phyloP scores from a whole-genome alignment of 2,888 invertebrate genomes.

The Unio delphinus region DNA sequence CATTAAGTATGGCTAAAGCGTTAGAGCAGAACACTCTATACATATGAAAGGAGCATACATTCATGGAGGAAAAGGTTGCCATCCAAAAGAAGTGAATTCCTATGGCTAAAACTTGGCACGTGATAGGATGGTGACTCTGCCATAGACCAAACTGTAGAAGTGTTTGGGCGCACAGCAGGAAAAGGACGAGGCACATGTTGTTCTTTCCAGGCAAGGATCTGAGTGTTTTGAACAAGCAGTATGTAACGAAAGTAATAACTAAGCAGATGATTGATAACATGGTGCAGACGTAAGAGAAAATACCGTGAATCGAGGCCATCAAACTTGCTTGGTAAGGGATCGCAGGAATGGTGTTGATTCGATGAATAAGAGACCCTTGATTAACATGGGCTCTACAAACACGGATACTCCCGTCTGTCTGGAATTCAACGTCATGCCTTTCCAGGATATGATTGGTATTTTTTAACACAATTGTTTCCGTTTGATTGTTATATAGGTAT shows the following conservation, averaged over 20 bases:
- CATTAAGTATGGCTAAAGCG: not conserved
- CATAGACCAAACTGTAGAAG: conserved; percentile 28
- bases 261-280: conserved; percentile 32
- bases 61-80: conserved; percentile 38
- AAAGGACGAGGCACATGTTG: conserved; percentile 36
- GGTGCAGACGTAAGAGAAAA: conserved; percentile 17
- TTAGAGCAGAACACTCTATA: conserved; percentile 25
- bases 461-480: no score
- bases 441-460: no score
- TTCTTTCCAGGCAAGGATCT: conserved; percentile 41
- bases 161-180: conserved; percentile 36
- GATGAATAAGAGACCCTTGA: no score
- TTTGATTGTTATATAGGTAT: no score
- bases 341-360: no score
- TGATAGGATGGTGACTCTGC: conserved; percentile 1
- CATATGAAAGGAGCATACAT: conserved; percentile 44
- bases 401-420: no score
- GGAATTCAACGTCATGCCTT: no score
- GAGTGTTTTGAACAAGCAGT: conserved; percentile 31
- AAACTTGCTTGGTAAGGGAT: not conserved
- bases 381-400: no score
- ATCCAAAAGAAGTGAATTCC: conserved; percentile 45
- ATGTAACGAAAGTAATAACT: conserved; percentile 33
- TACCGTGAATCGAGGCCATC: not conserved
- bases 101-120: conserved; percentile 25